Percentiles rank a stretch among this genome's conserved stretches.
phyloP scores from a whole-genome alignment of 2,888 invertebrate genomes.

The Lithophane socia region DNA sequence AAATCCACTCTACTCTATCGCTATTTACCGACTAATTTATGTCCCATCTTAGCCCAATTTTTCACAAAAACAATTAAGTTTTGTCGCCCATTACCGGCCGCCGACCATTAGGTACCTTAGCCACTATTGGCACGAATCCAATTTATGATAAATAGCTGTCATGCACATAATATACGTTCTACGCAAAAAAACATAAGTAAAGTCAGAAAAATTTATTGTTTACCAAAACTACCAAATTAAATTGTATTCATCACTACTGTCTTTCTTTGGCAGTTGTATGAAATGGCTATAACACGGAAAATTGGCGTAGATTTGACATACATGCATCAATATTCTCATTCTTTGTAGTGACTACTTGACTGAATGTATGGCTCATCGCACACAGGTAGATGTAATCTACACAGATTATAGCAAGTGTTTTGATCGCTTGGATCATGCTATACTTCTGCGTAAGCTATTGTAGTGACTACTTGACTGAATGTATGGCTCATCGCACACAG shows the following conservation, averaged over 20 bases:
- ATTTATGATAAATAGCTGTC: conserved; percentile 38
- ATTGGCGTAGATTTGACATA: background rate
- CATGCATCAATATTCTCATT: too few species aligned
- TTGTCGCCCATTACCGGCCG: conserved; percentile 14
- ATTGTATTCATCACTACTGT: background rate
- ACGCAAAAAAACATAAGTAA: conserved; percentile 19
- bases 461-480: too few species aligned
- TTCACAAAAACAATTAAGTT: conserved; percentile 48
- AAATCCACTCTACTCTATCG: background rate
- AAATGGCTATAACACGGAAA: background rate
- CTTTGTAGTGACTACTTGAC: too few species aligned
- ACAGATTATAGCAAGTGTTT: too few species aligned
- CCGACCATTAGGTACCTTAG: conserved; percentile 16
- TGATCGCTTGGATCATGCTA: too few species aligned
- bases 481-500: too few species aligned
- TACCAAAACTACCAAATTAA: background rate
- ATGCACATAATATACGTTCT: conserved; percentile 11
- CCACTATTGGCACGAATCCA: conserved; percentile 46
- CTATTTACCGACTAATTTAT: conserved; percentile 15
- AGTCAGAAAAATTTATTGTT: background rate
- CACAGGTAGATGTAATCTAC: too few species aligned
- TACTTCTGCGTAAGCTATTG: too few species aligned
- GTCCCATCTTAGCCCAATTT: conserved; percentile 19
- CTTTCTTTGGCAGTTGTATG: background rate
- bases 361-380: too few species aligned